Evolutionary conservation across 2,888 invertebrate genomes (phyloP).

Genomic region (Acanthosepion lycidas): DNA sequence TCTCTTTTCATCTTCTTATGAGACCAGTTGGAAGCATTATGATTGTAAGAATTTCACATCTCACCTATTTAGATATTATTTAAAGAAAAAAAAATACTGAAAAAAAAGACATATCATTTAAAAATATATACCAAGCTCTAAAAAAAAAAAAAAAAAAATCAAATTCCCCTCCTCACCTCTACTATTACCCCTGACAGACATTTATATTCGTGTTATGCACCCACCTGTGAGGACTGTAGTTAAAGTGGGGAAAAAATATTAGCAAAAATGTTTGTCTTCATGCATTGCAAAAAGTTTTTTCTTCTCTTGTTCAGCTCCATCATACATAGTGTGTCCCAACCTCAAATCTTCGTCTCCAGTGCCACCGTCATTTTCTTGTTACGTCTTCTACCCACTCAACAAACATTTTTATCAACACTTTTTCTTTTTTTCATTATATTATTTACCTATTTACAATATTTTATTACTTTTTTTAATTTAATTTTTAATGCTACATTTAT

Average conservation of each 20-base stretch:
- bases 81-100: neutral
- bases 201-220: slow-evolving; percentile 21
- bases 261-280: neutral
- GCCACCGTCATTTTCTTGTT: neutral
- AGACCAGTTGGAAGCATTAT: slow-evolving; percentile 39
- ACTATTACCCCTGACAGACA: neutral
- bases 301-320: neutral
- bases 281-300: neutral
- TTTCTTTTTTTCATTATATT: neutral
- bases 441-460: neutral
- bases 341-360: neutral
- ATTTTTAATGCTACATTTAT: neutral
- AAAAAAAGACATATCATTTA: neutral
- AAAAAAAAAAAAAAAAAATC: neutral
- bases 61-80: slow-evolving; percentile 38
- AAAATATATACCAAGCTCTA: neutral
- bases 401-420: neutral
- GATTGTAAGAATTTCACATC: slow-evolving; percentile 34
- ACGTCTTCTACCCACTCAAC: neutral
- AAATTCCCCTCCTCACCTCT: neutral
- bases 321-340: neutral
- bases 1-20: neutral
- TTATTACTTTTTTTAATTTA: neutral
- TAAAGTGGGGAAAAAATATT: neutral
- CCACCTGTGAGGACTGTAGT: slow-evolving; percentile 7